Evolutionary conservation across 2,888 invertebrate species (phyloP), one percentile per base, ranked within the genome.

Genomic region (Caenorhabditis sinica): DNA sequence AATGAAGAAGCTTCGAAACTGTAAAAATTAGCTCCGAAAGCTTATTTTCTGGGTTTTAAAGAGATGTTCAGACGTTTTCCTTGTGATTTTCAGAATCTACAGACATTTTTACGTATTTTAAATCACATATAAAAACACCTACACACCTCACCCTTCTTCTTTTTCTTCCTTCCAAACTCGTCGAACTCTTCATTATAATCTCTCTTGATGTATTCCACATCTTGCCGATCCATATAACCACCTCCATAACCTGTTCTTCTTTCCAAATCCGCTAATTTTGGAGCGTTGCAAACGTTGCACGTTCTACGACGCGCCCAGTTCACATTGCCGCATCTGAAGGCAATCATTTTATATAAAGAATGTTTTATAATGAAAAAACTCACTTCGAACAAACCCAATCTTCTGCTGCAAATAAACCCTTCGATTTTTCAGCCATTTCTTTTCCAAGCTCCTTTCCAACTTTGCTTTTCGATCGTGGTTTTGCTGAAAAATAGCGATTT

Each of bases 231-330:
- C 93, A 93, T 94, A 88, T 93, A 94, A 15, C 94, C 94, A n/a
- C 94, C 94, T 40, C 94, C 94, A 91, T 93, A 94, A 23, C 89
- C 89, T 11, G 89, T 89, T 83, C 89, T 75, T 63, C 84, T 61
- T 73, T 89, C 89, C 23, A 86, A 66, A 83, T 89, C 89, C 11
- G 83, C 86, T 49, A 97, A 96, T 94, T 98, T 98, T 0, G 98
- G 97, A 5, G 98, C 97, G 94, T 98, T 98, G 94, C 99, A 99
- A 94, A 99, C 96, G 94, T 99, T 99, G 94, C 99, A 99, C 74
- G 96, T 96, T 92, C 96, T 96, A 75, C 99, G 95, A 86, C 97
- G 95, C 30, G 98, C 98, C 99, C 97, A 97, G 94, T 99, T 99
- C 15, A 99, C 98, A 94, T 99, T 99, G n/a, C 98, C 98, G 94